Evolutionary conservation across 1,140 invertebrate species (phyloP), one percentile per base, ranked within the genome.

Genomic region (Trichogramma pretiosum): DNA sequence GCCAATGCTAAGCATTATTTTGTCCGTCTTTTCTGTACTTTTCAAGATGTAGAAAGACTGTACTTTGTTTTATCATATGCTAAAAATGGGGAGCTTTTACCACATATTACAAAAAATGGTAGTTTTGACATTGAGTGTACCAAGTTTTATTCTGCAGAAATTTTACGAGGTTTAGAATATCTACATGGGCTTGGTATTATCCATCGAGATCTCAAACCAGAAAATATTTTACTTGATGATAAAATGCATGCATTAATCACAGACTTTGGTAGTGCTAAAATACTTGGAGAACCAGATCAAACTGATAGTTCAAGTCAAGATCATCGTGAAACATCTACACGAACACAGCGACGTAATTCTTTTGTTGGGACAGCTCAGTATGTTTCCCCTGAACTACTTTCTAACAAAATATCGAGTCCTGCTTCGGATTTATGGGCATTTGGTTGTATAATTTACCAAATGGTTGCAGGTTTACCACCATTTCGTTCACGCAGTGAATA

Each of bases 311-410:
- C 26, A 17, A 23, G 13, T 5, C 9, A 22, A 2, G 19, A 34
- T 2, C 42, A 51, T 17, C 49, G 44, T 33, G 22, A 42, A 18
- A 33, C 38, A 11, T 49, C 38, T 42, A 46, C 62, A 56, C 26
- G 56, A 49, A 42, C 56, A 40, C 47, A 53, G 61, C 69, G 85
- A 40, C 78, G 77, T 55, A 88, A 87, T 60, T 97, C 93, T 62
- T 98, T 98, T 72, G 93, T 98, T 5, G 95, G 96, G n/a, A 99
- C 96, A 13, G 94, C 96, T 0, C 94, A 99, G 65, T 99, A 98
- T 72, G 93, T 99, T 0, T 95, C 93, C 35, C 96, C 96, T 5
- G 96, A 99, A 71, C 75, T 98, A 13, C 71, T 98, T 3, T 85
- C 85, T 23, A 84, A 90, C 61, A 85, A 88, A 56, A 78, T 77